Base-by-base conservation (phyloP, 1,140 invertebrate genomes). In the Maniola jurtina region DNA sequence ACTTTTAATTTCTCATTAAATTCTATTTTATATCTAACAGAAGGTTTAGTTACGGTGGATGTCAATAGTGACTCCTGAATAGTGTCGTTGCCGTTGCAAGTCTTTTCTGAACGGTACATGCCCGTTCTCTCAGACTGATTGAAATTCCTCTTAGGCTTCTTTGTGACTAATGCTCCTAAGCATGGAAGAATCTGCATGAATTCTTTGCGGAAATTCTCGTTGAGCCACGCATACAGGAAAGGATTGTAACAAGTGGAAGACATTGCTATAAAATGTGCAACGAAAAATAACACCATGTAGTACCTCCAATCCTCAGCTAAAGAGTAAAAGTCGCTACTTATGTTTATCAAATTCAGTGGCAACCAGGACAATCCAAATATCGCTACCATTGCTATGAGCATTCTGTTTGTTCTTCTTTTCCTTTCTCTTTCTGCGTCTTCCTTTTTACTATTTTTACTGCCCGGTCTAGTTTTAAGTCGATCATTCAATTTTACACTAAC, bases 141-240 rank as follows among this genome's bases (percentile, higher is more conserved):
- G 45, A 79, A 86, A 68, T 81, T 88, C 60, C 81, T 79, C 52
- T 83, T 88, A 1, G 81, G 71, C 56, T 79, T 86, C 61, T 83
- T 88, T 14, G 76, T 79, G 9, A 83, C 84, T 61, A 92, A 90
- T 16, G 91, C 87, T 64, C 89, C 90, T 71, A 96, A 95, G 84
- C 95, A 96, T 8, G 95, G 95, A 64, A 96, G 85, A 14, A 85
- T 85, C 59, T 96, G 93, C 68, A 97, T 97, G 83, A 99, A 99
- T 86, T 99, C 97, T 86, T 99, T 98, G 42, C 97, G 94, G 84
- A 99, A 99, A 89, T 98, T 99, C 70, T 99, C 98, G 88, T 99
- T 99, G 81, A 99, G 94, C 98, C 98, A 99, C 15, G 98, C 98
- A 88, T 99, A 99, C 77, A 94, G 83, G 70, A 94, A 94, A 0